A percentile compares a stretch with the other conserved stretches of the same genome.
phyloP scores from a whole-genome alignment of 2,797 vertebrate genomes.

The Silurus lanzhouensis region DNA sequence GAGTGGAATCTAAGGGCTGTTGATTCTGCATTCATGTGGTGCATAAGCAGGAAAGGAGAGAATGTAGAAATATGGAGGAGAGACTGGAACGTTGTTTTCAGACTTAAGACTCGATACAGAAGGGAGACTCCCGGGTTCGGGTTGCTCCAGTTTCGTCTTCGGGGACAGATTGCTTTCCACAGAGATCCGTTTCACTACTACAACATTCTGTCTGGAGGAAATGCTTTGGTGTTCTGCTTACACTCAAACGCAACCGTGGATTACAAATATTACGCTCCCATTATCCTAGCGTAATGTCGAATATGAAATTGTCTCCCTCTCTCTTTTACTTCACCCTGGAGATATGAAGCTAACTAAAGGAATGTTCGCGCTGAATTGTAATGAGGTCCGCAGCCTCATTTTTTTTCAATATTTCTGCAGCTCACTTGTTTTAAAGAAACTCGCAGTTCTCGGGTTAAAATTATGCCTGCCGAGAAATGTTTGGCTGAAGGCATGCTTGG shows the following conservation, averaged over 20 bases:
- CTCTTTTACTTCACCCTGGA: neutral
- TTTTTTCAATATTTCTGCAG: neutral
- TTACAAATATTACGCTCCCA: neutral
- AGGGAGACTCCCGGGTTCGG: neutral
- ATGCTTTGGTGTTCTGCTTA: neutral
- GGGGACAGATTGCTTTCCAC: neutral
- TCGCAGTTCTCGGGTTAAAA: neutral
- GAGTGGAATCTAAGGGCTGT: constrained; percentile 5
- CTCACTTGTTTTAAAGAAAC: neutral
- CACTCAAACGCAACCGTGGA: neutral
- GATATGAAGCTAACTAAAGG: neutral
- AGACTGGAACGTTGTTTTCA: neutral
- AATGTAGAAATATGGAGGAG: neutral
- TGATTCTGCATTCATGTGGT: neutral
- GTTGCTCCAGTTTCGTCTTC: neutral
- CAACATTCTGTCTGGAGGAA: neutral
- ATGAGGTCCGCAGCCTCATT: neutral
- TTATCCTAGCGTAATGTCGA: neutral
- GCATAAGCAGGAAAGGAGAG: neutral
- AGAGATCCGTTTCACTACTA: too few relatives aligned
- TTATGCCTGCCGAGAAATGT: neutral
- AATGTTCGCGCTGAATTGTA: too few relatives aligned
- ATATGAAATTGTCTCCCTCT: neutral
- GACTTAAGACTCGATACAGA: neutral
- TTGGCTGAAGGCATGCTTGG: neutral